Base-by-base conservation (phyloP, 1,140 invertebrate species). In the Bradysia coprophila region DNA sequence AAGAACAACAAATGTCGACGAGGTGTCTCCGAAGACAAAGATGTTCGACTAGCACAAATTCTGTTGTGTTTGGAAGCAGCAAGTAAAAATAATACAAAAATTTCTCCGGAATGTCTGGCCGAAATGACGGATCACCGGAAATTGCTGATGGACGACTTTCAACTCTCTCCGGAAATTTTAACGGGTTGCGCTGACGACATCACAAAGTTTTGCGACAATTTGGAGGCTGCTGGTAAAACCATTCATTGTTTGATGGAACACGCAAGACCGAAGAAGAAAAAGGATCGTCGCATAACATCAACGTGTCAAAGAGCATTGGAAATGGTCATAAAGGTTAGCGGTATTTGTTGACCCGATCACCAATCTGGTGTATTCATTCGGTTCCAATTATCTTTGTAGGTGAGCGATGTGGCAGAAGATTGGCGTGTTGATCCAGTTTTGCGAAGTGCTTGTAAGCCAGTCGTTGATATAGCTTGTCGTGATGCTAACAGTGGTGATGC, bases 201-300 rank as follows among this genome's bases (percentile, higher is more conserved):
- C 44, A 65, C 67, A 21, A 71, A 59, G 18, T 78, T 78, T 54
- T 88, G 83, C 56, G 71, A 67, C 46, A 70, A 71, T 6, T 61
- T 86, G 40, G 81, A 88, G 59, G 53, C 54, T 38, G 81, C 78
- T 21, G 90, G 90, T 1, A 78, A 79, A 54, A 95, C 91, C 0
- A 80, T 98, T 47, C 93, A 98, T 62, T 98, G 94, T 60, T 64
- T 98, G 34, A 92, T 98, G 89, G 81, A 86, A 40, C 79, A 91
- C 63, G 82, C 88, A 3, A 71, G 76, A 48, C 64, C 69, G 21
- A 74, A 71, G 44, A 71, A 65, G 42, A 63, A 67, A 32, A 67
- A 68, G 45, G 66, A 65, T 48, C 67, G 69, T 24, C 66, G 74
- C 49, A 71, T 87, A 4, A 70, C 75, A 15, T 52, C 69, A 11